A percentile compares a stretch with the other conserved stretches of the same genome.
Evolutionary conservation across 2,797 vertebrate genomes (phyloP).

Genomic region (Oceanodroma leucorhoa): DNA sequence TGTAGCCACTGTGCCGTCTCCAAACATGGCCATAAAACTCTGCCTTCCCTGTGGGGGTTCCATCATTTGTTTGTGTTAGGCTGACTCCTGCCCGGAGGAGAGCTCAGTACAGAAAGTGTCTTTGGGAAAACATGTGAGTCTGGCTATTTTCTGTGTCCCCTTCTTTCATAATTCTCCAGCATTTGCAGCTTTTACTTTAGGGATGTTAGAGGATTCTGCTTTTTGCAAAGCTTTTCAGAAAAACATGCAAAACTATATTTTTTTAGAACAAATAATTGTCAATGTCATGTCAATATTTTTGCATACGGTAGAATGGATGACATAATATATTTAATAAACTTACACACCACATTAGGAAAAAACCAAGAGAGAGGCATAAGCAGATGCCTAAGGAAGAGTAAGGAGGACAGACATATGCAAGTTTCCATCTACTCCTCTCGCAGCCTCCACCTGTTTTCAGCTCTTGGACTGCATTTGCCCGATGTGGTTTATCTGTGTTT

Average conservation of each 20-base stretch:
- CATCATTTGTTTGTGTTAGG: background rate
- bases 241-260: accelerated
- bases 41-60: background rate
- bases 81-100: background rate
- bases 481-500: background rate
- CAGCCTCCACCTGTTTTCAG: background rate
- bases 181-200: background rate
- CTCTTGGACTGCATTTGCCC: background rate
- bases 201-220: background rate
- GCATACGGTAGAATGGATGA: background rate
- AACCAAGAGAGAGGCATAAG: background rate
- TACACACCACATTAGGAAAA: background rate
- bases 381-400: background rate
- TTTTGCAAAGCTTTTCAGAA: background rate
- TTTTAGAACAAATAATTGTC: background rate
- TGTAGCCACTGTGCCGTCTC: background rate
- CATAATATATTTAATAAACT: background rate
- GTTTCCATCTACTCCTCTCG: background rate
- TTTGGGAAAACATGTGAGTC: background rate
- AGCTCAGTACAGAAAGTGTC: background rate
- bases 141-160: background rate
- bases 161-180: background rate
- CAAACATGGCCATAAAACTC: background rate
- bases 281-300: background rate
- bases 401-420: background rate